Percentiles rank a stretch among this genome's conserved stretches.
Evolutionary conservation across 2,113 vertebrate species (phyloP).

Genomic region (Caranx melampygus): DNA sequence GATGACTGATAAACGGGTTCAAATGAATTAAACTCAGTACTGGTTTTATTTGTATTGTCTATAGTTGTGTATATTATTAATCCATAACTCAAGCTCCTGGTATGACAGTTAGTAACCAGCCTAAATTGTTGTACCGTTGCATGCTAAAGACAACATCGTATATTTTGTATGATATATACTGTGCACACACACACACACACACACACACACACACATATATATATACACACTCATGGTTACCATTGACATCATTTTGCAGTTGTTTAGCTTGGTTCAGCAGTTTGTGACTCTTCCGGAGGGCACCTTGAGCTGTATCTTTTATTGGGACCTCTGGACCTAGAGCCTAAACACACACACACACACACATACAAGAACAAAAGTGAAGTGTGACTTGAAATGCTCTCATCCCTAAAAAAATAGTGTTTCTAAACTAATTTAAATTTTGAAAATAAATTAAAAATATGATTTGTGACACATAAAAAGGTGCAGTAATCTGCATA

Average conservation of each 20-base stretch:
- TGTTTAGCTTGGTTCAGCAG: conserved; percentile 73
- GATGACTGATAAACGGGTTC: neutral
- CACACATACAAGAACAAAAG: conserved; percentile 4
- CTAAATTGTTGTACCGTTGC: neutral
- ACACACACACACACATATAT: too few relatives aligned
- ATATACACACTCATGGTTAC: conserved; percentile 32
- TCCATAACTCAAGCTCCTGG: neutral
- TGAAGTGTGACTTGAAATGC: conserved; percentile 4
- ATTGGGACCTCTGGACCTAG: conserved; percentile 71
- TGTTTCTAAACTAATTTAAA: neutral
- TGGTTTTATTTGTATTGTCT: neutral
- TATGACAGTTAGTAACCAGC: neutral
- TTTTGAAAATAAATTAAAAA: conserved; percentile 1
- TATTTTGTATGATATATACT: too few relatives aligned
- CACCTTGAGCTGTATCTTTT: conserved; percentile 69
- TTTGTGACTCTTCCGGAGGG: conserved; percentile 72
- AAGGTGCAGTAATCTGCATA: conserved; percentile 45
- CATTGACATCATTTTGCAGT: conserved; percentile 74
- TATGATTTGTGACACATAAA: conserved; percentile 5
- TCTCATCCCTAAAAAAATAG: neutral
- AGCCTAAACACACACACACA: conserved; percentile 58
- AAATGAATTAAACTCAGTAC: neutral
- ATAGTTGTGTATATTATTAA: neutral
- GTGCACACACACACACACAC: too few relatives aligned
- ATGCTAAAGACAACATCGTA: neutral